phyloP scores from a whole-genome alignment of 2,888 invertebrate genomes.

The Aphidoletes aphidimyza region DNA sequence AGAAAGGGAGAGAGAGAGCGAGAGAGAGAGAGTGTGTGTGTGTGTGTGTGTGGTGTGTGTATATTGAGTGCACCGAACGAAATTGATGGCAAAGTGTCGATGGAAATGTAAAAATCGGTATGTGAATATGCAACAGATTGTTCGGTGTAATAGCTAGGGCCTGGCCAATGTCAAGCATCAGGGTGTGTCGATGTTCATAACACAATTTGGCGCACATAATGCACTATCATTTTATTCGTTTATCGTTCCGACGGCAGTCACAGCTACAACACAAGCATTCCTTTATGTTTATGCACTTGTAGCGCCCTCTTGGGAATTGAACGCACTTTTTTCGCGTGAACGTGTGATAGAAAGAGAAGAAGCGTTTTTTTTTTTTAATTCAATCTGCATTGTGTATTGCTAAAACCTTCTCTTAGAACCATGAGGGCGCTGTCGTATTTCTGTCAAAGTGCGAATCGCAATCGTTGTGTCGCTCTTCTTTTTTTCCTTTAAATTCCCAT shows the following conservation, averaged over 20 bases:
- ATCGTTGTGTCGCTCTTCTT: too few relatives aligned
- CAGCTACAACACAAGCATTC: too few relatives aligned
- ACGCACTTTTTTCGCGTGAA: too few relatives aligned
- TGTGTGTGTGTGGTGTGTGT: neutral
- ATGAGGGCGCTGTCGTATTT: too few relatives aligned
- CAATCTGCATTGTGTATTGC: too few relatives aligned
- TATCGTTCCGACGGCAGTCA: too few relatives aligned
- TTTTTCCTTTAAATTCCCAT: too few relatives aligned
- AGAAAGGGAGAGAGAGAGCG: neutral
- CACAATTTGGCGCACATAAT: neutral
- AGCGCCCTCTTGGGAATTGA: too few relatives aligned
- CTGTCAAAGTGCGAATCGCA: too few relatives aligned
- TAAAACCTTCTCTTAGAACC: too few relatives aligned
- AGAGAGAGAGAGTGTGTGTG: neutral
- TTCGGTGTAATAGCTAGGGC: conserved; percentile 3
- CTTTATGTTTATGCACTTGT: too few relatives aligned
- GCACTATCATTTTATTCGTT: neutral
- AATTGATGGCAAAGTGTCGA: neutral
- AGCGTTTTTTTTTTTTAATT: neutral
- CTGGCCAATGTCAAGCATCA: neutral
- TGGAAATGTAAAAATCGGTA: neutral
- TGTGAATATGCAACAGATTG: neutral
- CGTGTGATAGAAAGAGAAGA: too few relatives aligned
- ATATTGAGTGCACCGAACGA: neutral
- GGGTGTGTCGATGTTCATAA: conserved; percentile 43